phyloP scores from a whole-genome alignment of 2,113 vertebrate species.

The Bos indicus region DNA sequence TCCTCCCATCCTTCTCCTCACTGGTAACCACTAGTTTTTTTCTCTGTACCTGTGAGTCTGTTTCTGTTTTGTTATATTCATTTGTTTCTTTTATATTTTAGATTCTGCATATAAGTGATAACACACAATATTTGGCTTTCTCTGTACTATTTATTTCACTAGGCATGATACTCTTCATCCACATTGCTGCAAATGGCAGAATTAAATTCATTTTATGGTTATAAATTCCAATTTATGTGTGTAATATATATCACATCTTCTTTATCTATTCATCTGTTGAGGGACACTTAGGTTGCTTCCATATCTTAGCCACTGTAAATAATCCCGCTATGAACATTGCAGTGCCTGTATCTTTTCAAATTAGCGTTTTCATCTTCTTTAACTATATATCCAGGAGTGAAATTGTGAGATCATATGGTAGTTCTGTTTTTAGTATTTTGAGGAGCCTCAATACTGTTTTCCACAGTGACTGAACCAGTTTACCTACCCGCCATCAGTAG shows the following conservation, averaged over 20 bases:
- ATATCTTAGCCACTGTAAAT: neutral
- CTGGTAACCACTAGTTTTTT: neutral
- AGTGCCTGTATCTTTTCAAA: neutral
- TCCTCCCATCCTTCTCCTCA: neutral
- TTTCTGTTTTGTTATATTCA: neutral
- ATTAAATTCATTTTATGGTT: neutral
- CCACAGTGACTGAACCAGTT: neutral
- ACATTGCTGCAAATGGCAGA: neutral
- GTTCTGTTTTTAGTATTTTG: neutral
- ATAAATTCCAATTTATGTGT: neutral
- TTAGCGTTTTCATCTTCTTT: neutral
- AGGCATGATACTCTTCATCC: neutral
- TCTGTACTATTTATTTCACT: neutral
- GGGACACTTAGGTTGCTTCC: neutral
- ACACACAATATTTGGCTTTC: neutral
- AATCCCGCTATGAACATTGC: neutral
- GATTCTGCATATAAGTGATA: neutral
- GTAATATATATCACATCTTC: neutral
- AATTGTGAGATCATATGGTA: neutral
- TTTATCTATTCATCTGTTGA: neutral
- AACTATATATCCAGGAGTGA: neutral
- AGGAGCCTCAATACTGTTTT: neutral
- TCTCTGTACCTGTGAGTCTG: neutral
- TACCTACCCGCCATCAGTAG: neutral
- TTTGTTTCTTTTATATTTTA: neutral